A percentile compares a stretch with the other conserved stretches of the same genome.
Conservation (phyloP, 2,888 invertebrate genomes). For the Sthenelais limicola region DNA sequence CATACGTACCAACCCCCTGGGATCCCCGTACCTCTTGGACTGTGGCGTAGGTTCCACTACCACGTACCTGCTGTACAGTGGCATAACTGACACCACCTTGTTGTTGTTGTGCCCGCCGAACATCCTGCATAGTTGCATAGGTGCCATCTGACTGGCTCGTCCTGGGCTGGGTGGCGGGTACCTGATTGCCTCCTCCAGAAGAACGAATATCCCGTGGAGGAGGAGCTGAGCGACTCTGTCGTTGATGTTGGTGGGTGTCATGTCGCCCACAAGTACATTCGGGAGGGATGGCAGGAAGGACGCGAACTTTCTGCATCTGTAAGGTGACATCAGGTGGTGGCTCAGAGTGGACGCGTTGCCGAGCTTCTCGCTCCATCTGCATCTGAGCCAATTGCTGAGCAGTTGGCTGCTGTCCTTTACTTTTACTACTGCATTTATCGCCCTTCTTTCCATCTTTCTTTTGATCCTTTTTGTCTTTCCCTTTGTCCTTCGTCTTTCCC, state of each 20-base stretch:
- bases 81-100: not conserved
- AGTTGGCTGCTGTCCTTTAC: conserved; percentile 30
- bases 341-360: conserved; percentile 5
- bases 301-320: conserved; percentile 32
- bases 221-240: not conserved
- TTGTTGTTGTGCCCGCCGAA: not conserved
- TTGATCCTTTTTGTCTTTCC: conserved; percentile 10
- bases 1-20: conserved; percentile 9
- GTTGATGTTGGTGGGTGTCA: conserved; percentile 8
- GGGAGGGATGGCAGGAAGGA: conserved; percentile 25
- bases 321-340: conserved; percentile 22
- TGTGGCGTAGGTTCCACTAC: conserved; percentile 13
- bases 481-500: conserved; percentile 23
- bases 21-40: conserved; percentile 6
- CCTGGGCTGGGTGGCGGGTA: no score
- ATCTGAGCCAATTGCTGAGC: conserved; percentile 28
- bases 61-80: not conserved
- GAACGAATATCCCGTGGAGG: not conserved
- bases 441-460: conserved; percentile 28
- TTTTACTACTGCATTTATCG: conserved; percentile 19
- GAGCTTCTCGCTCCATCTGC: conserved; percentile 30
- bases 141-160: no score
- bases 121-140: conserved; percentile 17
- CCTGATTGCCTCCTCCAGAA: not conserved
- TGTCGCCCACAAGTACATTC: conserved; percentile 30